phyloP scores from a whole-genome alignment of 2,888 invertebrate species.

The Tipula confusa region DNA sequence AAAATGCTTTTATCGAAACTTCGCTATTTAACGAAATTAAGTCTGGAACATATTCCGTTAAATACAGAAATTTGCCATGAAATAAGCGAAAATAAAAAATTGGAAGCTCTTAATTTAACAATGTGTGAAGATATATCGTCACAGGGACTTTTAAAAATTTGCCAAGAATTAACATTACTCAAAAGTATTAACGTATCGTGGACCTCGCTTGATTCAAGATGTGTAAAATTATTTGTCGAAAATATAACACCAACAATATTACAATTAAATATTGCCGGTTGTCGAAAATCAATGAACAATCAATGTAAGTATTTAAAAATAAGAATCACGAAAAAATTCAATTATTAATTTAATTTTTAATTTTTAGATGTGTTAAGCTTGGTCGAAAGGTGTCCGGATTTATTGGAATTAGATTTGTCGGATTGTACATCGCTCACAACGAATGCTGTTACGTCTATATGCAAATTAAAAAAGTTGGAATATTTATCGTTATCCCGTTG shows the following conservation, averaged over 20 bases:
- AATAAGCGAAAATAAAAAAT: constrained; percentile 60
- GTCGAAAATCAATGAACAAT: constrained; percentile 69
- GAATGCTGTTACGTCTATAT: constrained; percentile 56
- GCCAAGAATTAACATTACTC: constrained; percentile 51
- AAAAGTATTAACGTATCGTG: constrained; percentile 75
- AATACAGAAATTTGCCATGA: constrained; percentile 61
- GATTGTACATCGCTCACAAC: constrained; percentile 74
- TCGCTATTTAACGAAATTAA: constrained; percentile 69
- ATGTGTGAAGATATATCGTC: constrained; percentile 71
- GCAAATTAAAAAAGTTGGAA: constrained; percentile 60
- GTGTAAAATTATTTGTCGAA: constrained; percentile 58
- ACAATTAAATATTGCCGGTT: constrained; percentile 78
- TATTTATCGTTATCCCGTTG: constrained; percentile 78
- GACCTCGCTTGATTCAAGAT: constrained; percentile 62
- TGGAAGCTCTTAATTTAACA: constrained; percentile 79
- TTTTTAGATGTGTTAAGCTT: constrained; percentile 64
- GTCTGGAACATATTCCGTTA: constrained; percentile 72
- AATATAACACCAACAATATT: constrained; percentile 62
- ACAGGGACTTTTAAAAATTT: constrained; percentile 59
- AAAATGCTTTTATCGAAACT: constrained; percentile 61
- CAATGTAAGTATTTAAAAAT: constrained; percentile 53
- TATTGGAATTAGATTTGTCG: constrained; percentile 82
- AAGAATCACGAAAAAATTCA: no score
- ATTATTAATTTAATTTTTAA: neutral
- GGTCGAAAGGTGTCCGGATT: constrained; percentile 60